Evolutionary conservation across 2,113 vertebrate species (phyloP).

Genomic region (Mustelus asterias): DNA sequence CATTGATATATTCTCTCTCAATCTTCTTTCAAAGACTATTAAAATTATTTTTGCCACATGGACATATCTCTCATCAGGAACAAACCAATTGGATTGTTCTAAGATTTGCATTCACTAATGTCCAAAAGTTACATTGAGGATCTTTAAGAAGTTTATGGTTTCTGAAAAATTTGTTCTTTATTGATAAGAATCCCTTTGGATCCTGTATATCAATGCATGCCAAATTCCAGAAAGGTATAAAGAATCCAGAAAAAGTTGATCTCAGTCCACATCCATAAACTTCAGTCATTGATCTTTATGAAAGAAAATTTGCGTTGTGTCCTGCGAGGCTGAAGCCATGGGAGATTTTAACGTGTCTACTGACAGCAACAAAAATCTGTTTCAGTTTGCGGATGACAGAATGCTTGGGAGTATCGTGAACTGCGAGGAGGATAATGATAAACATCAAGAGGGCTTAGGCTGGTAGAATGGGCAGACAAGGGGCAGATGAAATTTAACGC

Average conservation of each 20-base stretch:
- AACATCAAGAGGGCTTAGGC: no score
- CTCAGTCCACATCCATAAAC: background rate
- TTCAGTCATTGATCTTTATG: background rate
- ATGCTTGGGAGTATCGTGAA: no score
- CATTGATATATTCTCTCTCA: background rate
- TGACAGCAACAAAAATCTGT: no score
- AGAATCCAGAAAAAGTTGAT: conserved; percentile 21
- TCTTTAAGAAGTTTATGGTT: conserved; percentile 14
- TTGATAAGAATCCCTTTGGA: conserved; percentile 30
- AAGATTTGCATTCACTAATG: background rate
- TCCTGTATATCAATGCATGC: background rate
- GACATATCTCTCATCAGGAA: background rate
- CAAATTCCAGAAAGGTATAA: background rate
- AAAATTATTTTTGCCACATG: background rate
- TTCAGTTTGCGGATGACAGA: no score
- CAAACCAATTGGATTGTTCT: background rate
- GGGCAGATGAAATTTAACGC: no score
- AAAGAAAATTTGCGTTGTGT: background rate
- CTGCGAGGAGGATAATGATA: no score
- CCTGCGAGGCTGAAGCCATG: background rate
- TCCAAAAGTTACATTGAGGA: background rate
- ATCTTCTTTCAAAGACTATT: background rate
- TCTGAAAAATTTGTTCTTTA: background rate
- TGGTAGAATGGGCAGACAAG: no score
- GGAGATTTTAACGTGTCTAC: background rate